Evolutionary conservation across 1,140 invertebrate species (phyloP).

Genomic region (Parasteatoda tepidariorum): DNA sequence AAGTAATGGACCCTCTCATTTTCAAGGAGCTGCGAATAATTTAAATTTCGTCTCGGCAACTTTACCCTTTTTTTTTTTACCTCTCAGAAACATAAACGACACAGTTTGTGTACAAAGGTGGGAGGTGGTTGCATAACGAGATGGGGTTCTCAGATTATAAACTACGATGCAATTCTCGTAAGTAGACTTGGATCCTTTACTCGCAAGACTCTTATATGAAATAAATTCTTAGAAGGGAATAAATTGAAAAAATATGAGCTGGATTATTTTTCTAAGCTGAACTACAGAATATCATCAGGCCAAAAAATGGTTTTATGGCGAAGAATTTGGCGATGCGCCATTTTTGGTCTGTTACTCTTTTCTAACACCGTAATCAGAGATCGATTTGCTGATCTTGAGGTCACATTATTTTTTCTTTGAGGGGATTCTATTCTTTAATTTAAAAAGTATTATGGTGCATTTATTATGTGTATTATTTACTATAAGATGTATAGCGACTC

Average conservation of each 20-base stretch:
- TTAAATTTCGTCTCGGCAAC: constrained; percentile 24
- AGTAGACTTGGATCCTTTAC: constrained; percentile 10
- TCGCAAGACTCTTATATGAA: neutral
- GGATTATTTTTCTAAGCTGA: constrained; percentile 12
- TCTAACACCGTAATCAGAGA: too few relatives aligned
- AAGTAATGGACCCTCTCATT: constrained; percentile 45
- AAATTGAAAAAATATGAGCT: constrained; percentile 7
- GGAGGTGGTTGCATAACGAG: neutral
- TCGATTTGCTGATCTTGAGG: too few relatives aligned
- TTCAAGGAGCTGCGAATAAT: constrained; percentile 27
- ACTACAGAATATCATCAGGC: neutral
- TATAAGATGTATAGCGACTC: too few relatives aligned
- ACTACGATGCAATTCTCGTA: neutral
- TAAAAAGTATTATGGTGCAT: too few relatives aligned
- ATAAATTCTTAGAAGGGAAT: neutral
- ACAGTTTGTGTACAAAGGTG: neutral
- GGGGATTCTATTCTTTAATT: too few relatives aligned
- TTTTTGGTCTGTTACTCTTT: neutral
- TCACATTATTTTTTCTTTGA: too few relatives aligned
- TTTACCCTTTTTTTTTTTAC: neutral
- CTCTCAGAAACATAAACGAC: too few relatives aligned
- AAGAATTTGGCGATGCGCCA: neutral
- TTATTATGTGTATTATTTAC: too few relatives aligned
- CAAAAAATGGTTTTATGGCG: neutral
- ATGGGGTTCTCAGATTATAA: neutral